These are phyloP conservation scores for Drosophila rellima DNA, from an alignment of 2,888 invertebrate species.

Conservation along the genomic window DNA sequence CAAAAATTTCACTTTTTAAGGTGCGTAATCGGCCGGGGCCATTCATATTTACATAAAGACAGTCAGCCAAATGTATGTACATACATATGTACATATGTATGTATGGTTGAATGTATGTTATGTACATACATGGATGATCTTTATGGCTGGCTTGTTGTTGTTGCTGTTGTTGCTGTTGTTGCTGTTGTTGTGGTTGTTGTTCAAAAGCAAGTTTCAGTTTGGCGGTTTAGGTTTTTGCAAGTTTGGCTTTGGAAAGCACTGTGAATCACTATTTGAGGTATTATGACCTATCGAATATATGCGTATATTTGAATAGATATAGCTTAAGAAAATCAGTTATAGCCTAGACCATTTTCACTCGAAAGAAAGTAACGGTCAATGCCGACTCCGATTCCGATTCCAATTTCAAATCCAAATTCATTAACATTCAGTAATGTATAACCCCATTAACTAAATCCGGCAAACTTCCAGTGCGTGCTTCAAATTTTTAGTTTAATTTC, in stretches of 20 bases:
- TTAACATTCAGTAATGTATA: slow-evolving; percentile 68
- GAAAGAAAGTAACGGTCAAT: slow-evolving; percentile 22
- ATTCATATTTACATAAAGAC: slow-evolving; percentile 53
- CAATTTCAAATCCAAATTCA: slow-evolving; percentile 20
- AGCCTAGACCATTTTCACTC: slow-evolving; percentile 20
- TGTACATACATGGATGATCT: slow-evolving; percentile 49
- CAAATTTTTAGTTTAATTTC: slow-evolving; percentile 34
- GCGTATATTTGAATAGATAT: background rate
- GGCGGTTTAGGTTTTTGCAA: slow-evolving; percentile 25
- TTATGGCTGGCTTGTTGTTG: slow-evolving; percentile 22
- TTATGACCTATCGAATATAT: slow-evolving; percentile 4
- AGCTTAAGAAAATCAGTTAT: slow-evolving; percentile 11
- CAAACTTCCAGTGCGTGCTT: slow-evolving; percentile 37
- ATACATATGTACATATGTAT: background rate
- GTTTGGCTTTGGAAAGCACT: slow-evolving; percentile 30
- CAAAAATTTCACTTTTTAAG: slow-evolving; percentile 81
- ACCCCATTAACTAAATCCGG: slow-evolving; percentile 58
- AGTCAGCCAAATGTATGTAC: slow-evolving; percentile 4
- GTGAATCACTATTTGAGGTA: slow-evolving; percentile 24
- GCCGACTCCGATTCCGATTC: background rate
- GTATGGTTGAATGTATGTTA: slow-evolving; percentile 11
- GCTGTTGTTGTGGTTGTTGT: slow-evolving; percentile 37
- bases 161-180: slow-evolving; percentile 26
- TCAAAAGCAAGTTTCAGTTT: slow-evolving; percentile 48
- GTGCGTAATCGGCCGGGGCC: slow-evolving; percentile 75